Evolutionary conservation across 2,797 vertebrate genomes (phyloP), one percentile per base, ranked within the genome.

Genomic region (Clangula hyemalis): DNA sequence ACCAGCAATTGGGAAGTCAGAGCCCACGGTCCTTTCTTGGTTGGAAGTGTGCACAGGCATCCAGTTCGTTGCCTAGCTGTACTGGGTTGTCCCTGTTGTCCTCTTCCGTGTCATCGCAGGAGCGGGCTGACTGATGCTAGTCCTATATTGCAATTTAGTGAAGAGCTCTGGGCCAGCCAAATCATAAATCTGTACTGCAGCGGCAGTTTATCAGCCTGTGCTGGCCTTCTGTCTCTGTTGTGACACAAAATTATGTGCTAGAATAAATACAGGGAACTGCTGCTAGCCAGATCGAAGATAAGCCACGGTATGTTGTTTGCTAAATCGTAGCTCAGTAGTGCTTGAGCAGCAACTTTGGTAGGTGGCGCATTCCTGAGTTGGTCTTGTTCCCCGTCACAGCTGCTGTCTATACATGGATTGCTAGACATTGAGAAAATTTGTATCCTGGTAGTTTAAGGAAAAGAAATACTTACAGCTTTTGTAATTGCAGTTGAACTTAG

Each of bases 291-390:
- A 41, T 19, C 68, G 58, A 13, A 87, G 75, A 17, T 39, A 60
- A 60, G 41, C n/a, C 18, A 7, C 0, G 4, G 11, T 28, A 13
- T 6, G n/a, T 8, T 54, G 19, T 18, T 71, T 66, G 53, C 53
- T 76, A 16, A 89, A 68, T 73, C 34, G 13, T 15, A 43, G 58
- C 24, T 80, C 38, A 28, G 6, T 18, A 30, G 25, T 45, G 65
- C 49, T 74, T 78, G 32, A 27, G 15, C 32, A 64, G 75, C 34
- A 69, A 4, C 61, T 85, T 58, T 21, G 28, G 30, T 38, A 38
- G 22, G 54, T 53, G 47, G 58, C 60, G 22, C 8, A 14, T 62
- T 82, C 53, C 60, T 21, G 57, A 60, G 65, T 0, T 19, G 9
- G 8, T 54, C 8, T 2, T 4, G 5, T 56, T 90, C 22, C 51